phyloP scores from a whole-genome alignment of 2,888 invertebrate genomes.

The Ellobium chinense region DNA sequence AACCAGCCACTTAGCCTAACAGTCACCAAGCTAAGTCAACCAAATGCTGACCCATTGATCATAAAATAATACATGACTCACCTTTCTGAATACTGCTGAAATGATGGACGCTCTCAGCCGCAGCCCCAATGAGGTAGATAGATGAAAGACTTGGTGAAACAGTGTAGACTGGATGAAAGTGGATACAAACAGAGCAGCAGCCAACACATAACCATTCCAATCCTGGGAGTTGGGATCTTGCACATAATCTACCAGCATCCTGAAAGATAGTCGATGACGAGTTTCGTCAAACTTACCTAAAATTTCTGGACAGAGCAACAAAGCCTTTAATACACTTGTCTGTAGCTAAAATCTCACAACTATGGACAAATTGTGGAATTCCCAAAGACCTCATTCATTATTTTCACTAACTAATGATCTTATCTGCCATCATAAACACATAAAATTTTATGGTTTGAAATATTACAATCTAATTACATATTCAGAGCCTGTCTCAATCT shows the following conservation, averaged over 20 bases:
- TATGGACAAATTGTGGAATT: too few species aligned
- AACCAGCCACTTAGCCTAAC: not conserved
- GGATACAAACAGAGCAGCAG: constrained; percentile 86
- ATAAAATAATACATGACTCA: constrained; percentile 43
- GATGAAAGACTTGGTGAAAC: constrained; percentile 92
- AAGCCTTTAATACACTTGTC: too few species aligned
- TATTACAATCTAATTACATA: too few species aligned
- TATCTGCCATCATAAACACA: too few species aligned
- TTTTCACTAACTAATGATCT: too few species aligned
- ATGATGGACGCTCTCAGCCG: constrained; percentile 91
- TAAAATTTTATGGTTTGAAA: too few species aligned
- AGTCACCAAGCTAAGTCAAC: not conserved
- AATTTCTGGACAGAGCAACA: too few species aligned
- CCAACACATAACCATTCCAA: constrained; percentile 94
- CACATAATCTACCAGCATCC: constrained; percentile 69
- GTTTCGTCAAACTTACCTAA: too few species aligned
- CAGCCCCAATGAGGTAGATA: constrained; percentile 89
- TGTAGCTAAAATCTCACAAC: too few species aligned
- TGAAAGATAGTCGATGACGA: constrained; percentile 59
- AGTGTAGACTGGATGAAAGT: constrained; percentile 90
- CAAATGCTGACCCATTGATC: not conserved
- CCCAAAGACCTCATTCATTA: too few species aligned
- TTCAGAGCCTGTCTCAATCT: too few species aligned
- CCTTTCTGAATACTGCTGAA: constrained; percentile 92
- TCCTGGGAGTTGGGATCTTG: constrained; percentile 77